phyloP scores from a whole-genome alignment of 2,888 invertebrate genomes.

The Pheosia tremula region DNA sequence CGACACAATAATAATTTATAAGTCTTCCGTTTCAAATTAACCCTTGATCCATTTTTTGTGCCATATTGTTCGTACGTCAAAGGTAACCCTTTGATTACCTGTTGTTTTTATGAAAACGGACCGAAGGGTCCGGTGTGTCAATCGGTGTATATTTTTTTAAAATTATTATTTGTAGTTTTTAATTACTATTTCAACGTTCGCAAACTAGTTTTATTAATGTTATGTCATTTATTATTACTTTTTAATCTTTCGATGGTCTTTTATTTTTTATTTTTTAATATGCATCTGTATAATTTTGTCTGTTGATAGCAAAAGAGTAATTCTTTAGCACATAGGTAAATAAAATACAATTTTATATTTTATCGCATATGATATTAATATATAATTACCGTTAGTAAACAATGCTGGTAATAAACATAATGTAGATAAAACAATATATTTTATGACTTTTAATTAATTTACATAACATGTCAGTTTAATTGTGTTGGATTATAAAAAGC shows the following conservation, averaged over 20 bases:
- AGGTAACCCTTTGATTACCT: conserved; percentile 79
- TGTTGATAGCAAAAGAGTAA: no score
- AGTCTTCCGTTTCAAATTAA: conserved; percentile 62
- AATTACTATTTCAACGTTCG: conserved; percentile 58
- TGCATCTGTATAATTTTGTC: background rate
- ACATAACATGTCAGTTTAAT: conserved; percentile 14
- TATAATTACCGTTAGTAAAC: background rate
- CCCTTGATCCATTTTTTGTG: conserved; percentile 63
- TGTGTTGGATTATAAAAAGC: background rate
- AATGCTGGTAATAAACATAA: background rate
- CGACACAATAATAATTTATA: conserved; percentile 53
- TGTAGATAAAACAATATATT: conserved; percentile 1
- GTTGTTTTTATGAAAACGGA: conserved; percentile 57
- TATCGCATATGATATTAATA: conserved; percentile 3
- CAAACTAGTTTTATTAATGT: conserved; percentile 34
- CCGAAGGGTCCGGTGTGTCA: conserved; percentile 69
- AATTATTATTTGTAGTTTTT: conserved; percentile 33
- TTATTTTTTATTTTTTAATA: background rate
- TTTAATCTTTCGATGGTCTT: background rate
- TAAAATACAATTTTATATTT: background rate
- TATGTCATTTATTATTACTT: conserved; percentile 14
- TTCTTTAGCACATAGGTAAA: no score
- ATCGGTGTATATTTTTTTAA: conserved; percentile 62
- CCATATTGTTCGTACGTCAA: conserved; percentile 58
- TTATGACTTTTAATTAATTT: conserved; percentile 19